These are phyloP conservation scores for Pycnonotus jocosus DNA, from an alignment of 2,113 vertebrate species.

Conservation along the genomic window DNA sequence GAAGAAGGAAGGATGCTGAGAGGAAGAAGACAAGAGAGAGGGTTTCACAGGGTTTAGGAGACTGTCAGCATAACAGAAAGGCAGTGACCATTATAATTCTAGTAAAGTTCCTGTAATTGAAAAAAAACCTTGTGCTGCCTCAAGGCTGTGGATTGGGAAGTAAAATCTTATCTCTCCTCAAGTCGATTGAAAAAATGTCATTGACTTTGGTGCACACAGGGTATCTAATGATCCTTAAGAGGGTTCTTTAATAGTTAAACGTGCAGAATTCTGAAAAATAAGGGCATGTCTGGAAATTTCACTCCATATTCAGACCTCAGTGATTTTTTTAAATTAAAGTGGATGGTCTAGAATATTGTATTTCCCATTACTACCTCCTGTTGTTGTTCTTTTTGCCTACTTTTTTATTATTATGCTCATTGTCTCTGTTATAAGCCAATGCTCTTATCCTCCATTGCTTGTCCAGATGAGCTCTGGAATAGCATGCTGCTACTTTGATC, in stretches of 20 bases:
- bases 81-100: background rate
- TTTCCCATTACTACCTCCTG: background rate
- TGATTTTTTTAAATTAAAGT: background rate
- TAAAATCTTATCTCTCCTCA: background rate
- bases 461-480: background rate
- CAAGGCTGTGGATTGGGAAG: background rate
- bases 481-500: background rate
- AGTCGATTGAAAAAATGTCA: background rate
- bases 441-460: background rate
- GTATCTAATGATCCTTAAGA: background rate
- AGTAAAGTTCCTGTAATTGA: background rate
- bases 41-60: background rate
- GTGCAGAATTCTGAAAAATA: background rate
- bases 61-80: background rate
- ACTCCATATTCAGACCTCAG: background rate
- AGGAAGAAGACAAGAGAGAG: background rate
- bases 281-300: background rate
- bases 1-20: background rate
- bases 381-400: background rate
- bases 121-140: background rate
- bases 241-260: background rate
- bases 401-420: background rate
- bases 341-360: background rate
- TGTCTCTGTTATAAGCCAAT: background rate
- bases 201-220: background rate